Base-by-base conservation (phyloP, 2,113 vertebrate species). In the Mustela lutreola region DNA sequence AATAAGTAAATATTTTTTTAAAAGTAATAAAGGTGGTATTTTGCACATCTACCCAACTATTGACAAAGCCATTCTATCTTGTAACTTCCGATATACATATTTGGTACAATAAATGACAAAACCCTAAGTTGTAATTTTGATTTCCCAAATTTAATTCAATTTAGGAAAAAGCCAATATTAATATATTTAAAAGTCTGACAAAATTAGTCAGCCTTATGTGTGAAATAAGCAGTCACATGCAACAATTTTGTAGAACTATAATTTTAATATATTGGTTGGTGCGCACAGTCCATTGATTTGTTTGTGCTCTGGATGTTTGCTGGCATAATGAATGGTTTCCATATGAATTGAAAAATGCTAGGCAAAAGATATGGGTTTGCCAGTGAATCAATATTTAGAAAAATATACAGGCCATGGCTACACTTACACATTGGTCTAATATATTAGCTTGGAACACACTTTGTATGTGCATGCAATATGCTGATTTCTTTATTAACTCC, bases 291-390 rank as follows among this genome's bases (percentile, higher is more conserved):
- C n/a, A 95, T 96, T 15, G 56, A 97, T 98, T 98, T 97, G 28
- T 97, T 98, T 97, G 48, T 90, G 82, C 8, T 97, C 96, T 95
- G 16, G 33, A 62, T 94, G 33, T 96, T 97, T 96, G 19, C 33
- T 96, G 60, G 31, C 71, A 60, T 94, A 97, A 96, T 93, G 89
- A 96, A 91, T 73, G 79, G 67, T 8, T 90, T 75, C 62, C 93
- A 92, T 86, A 96, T 93, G 21, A 89, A 97, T 70, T 96, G 28
- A 95, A 90, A 48, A 95, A 31, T 56, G 92, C 5, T 80, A 94
- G 67, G 15, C 33, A 96, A 97, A 94, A 78, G 70, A 75, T 96
- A 94, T 39, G 97, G 71, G 11, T 90, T 92, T 96, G 11, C 87
- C 45, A 95, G 16, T 39, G 71, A 82, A 96, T 98, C 81, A 78